Evolutionary conservation across 2,888 invertebrate species (phyloP).

Genomic region (Tetramorium bicarinatum): DNA sequence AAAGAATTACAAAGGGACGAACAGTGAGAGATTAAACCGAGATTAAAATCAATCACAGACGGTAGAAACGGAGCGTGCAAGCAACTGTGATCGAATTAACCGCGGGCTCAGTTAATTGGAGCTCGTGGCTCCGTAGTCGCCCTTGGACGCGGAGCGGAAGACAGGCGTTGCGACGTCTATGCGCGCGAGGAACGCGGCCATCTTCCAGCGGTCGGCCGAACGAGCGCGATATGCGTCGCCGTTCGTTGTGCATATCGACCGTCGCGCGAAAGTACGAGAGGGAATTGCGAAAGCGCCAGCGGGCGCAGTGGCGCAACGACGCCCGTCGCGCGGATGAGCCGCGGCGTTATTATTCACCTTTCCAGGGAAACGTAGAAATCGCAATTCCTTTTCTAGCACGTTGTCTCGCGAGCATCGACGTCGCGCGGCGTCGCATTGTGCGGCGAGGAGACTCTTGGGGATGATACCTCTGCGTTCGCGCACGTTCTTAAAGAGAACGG

Average conservation of each 20-base stretch:
- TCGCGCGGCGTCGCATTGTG: background rate
- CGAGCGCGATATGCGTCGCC: constrained; percentile 48
- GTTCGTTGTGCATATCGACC: constrained; percentile 66
- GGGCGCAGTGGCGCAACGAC: constrained; percentile 49
- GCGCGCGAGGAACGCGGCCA: constrained; percentile 57
- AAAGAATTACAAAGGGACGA: too few relatives aligned
- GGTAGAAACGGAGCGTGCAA: background rate
- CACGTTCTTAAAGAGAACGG: background rate
- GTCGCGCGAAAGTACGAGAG: constrained; percentile 66
- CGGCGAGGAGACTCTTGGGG: background rate
- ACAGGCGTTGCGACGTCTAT: constrained; percentile 3
- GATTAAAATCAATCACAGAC: too few relatives aligned
- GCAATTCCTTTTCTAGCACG: background rate
- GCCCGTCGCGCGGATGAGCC: background rate
- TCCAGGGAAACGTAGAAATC: background rate
- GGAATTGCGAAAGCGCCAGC: constrained; percentile 65
- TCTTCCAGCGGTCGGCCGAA: constrained; percentile 61
- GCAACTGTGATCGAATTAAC: background rate
- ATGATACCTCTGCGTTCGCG: background rate
- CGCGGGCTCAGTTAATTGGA: background rate
- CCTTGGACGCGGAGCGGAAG: background rate
- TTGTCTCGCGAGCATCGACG: background rate
- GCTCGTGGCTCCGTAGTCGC: background rate
- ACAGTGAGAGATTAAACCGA: too few relatives aligned
- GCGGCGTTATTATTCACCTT: background rate